These are phyloP conservation scores for Scaptomyza pallida DNA, from an alignment of 1,140 invertebrate species.

Conservation along the genomic window DNA sequence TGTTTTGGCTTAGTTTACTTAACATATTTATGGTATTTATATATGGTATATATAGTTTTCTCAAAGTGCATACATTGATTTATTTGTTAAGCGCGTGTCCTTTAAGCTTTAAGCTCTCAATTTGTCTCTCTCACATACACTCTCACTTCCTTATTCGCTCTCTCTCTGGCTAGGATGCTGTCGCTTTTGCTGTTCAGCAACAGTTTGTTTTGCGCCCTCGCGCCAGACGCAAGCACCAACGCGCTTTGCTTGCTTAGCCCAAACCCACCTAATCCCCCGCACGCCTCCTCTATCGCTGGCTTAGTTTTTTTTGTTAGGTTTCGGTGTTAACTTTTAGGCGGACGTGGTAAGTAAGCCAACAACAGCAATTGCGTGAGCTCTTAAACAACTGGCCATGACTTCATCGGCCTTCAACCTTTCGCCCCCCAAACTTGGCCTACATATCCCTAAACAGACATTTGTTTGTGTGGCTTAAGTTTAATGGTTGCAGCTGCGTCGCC, in stretches of 20 bases:
- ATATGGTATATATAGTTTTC: not conserved
- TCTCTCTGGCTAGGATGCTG: slow-evolving; percentile 23
- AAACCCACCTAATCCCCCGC: slow-evolving; percentile 13
- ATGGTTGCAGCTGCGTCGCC: slow-evolving; percentile 18
- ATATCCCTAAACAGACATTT: not conserved
- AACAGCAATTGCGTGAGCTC: not conserved
- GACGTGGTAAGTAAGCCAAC: slow-evolving; percentile 1
- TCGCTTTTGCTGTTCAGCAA: slow-evolving; percentile 53
- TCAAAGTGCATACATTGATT: slow-evolving; percentile 60
- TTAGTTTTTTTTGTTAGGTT: not conserved
- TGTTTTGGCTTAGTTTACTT: no score
- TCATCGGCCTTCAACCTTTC: slow-evolving; percentile 22
- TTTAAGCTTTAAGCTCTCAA: slow-evolving; percentile 60
- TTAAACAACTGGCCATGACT: slow-evolving; percentile 33
- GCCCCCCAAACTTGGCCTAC: no score
- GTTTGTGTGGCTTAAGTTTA: not conserved
- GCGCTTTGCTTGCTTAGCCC: not conserved
- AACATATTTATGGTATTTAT: no score
- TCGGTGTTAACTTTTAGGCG: not conserved
- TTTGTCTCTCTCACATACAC: slow-evolving; percentile 2
- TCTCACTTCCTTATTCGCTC: not conserved
- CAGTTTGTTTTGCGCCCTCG: slow-evolving; percentile 75
- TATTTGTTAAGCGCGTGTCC: slow-evolving; percentile 70
- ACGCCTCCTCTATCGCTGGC: not conserved
- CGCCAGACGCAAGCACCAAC: slow-evolving; percentile 56